phyloP scores from a whole-genome alignment of 2,797 vertebrate genomes.

The Darevskia mixta region DNA sequence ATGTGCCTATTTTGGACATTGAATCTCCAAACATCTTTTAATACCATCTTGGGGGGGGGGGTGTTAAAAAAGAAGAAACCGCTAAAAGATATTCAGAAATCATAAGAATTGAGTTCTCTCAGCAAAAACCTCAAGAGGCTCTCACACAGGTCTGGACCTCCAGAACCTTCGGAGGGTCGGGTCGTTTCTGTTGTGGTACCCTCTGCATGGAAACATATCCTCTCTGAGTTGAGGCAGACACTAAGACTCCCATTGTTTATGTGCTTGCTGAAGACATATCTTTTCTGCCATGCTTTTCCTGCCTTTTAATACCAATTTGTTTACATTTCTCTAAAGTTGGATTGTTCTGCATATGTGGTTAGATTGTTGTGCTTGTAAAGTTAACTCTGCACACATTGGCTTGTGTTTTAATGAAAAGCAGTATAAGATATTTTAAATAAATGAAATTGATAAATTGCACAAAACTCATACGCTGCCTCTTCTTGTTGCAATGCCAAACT shows the following conservation, averaged over 20 bases:
- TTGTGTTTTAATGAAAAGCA: too few relatives aligned
- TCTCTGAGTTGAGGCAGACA: too few relatives aligned
- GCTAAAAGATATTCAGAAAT: neutral
- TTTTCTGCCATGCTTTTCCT: too few relatives aligned
- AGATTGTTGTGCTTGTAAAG: too few relatives aligned
- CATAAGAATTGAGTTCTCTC: neutral
- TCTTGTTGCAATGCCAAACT: neutral
- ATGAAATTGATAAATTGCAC: neutral
- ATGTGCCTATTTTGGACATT: slow-evolving; percentile 55
- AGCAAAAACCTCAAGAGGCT: slow-evolving; percentile 32
- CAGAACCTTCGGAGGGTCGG: neutral
- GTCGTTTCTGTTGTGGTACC: too few relatives aligned
- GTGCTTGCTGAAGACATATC: too few relatives aligned
- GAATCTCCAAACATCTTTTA: slow-evolving; percentile 50
- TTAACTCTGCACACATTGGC: too few relatives aligned
- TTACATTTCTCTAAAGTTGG: too few relatives aligned
- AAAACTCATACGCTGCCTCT: neutral
- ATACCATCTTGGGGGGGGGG: neutral
- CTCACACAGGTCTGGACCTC: slow-evolving; percentile 10
- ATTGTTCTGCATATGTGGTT: too few relatives aligned
- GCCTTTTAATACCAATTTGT: too few relatives aligned
- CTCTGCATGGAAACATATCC: neutral
- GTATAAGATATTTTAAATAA: too few relatives aligned
- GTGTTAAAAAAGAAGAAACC: slow-evolving; percentile 11
- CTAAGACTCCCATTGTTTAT: too few relatives aligned